Percentiles rank a stretch among this genome's conserved stretches.
Evolutionary conservation across 2,113 vertebrate genomes (phyloP).

Genomic region (Orthonyx spaldingii): DNA sequence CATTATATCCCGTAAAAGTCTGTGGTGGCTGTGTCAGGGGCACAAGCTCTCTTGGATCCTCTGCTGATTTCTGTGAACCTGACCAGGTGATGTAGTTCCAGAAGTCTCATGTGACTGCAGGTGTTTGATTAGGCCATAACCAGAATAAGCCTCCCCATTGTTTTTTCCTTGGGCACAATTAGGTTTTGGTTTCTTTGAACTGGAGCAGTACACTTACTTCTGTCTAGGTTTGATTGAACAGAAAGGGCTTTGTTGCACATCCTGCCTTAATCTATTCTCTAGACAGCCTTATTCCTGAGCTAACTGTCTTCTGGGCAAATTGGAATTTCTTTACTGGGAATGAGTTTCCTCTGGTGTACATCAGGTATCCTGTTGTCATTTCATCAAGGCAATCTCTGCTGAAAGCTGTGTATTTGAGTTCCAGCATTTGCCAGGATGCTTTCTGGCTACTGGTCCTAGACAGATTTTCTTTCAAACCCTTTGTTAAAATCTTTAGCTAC

Average conservation of each 20-base stretch:
- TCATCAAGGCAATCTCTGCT: neutral
- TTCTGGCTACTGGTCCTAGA: neutral
- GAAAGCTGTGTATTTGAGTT: neutral
- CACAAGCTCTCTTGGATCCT: neutral
- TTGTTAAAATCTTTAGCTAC: neutral
- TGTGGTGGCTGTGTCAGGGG: neutral
- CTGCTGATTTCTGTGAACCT: neutral
- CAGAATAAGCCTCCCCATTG: neutral
- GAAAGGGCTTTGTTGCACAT: neutral
- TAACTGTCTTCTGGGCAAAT: neutral
- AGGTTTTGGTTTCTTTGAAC: neutral
- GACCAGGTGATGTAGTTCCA: neutral
- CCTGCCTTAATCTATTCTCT: neutral
- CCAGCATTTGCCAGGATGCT: neutral
- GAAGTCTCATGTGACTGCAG: neutral
- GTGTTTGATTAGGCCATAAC: neutral
- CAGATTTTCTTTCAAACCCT: neutral
- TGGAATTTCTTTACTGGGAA: neutral
- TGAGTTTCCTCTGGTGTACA: neutral
- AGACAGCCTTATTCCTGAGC: neutral
- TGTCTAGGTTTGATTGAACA: neutral
- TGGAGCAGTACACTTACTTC: neutral
- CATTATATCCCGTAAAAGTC: neutral
- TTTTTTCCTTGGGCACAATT: neutral
- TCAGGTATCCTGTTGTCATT: neutral